These are phyloP conservation scores for Phanerotoma sp. DNA, from an alignment of 2,888 invertebrate species.

Conservation along the genomic window DNA sequence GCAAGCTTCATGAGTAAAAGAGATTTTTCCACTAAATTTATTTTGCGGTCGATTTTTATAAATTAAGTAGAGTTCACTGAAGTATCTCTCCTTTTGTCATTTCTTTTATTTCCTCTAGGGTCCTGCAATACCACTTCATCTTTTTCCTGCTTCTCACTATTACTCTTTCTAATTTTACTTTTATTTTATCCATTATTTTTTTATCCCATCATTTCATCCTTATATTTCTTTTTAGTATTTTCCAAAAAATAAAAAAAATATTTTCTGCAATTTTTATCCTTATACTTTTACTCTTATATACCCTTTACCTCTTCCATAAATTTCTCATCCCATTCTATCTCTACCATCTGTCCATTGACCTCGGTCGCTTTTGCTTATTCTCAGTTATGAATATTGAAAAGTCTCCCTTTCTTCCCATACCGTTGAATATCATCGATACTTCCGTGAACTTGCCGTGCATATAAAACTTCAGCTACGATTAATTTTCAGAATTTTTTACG, in stretches of 20 bases:
- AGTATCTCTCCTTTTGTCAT: constrained; percentile 11
- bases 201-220: neutral
- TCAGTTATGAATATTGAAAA: constrained; percentile 6
- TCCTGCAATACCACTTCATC: neutral
- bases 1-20: neutral
- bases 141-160: neutral
- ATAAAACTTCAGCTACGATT: too few relatives aligned
- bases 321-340: neutral
- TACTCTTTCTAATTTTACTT: neutral
- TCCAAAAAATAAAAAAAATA: too few relatives aligned
- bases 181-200: neutral
- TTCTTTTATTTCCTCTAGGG: too few relatives aligned
- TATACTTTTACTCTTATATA: neutral
- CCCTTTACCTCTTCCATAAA: neutral
- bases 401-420: neutral
- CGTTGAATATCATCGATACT: neutral
- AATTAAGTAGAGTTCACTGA: constrained; percentile 25
- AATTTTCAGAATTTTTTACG: neutral
- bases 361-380: constrained; percentile 4
- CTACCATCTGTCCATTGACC: constrained; percentile 1
- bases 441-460: neutral
- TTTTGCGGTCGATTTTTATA: constrained; percentile 17
- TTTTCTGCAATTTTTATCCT: too few relatives aligned
- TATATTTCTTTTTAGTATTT: neutral
- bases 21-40: constrained; percentile 19